Evolutionary conservation across 64 coral and sea anemone genomes (phyloP).

Genomic region (Montipora sp.): DNA sequence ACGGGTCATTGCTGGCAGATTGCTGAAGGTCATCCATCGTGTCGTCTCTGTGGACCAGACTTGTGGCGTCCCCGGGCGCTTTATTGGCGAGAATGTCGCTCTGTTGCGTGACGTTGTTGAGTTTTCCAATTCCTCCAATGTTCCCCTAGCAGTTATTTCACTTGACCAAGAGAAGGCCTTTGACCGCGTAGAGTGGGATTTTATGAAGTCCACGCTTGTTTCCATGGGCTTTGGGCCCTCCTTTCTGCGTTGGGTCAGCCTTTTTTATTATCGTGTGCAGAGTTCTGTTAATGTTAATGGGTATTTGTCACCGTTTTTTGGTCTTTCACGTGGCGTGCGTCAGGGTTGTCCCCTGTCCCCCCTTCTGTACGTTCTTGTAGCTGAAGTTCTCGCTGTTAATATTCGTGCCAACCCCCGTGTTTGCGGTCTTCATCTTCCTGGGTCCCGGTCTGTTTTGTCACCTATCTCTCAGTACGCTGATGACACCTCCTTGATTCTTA

Average conservation of each 20-base stretch:
- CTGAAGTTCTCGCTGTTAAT: conserved; percentile 23
- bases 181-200: conserved; percentile 49
- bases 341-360: conserved; percentile 59
- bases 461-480: conserved; percentile 20
- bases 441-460: background rate
- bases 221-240: conserved; percentile 1
- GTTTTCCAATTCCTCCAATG: background rate
- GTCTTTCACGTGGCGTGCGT: conserved; percentile 34
- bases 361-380: conserved; percentile 1
- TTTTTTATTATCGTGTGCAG: conserved; percentile 14
- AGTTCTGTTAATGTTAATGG: conserved; percentile 46
- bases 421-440: background rate
- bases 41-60: conserved; percentile 35
- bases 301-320: background rate
- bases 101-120: conserved; percentile 3
- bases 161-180: conserved; percentile 67
- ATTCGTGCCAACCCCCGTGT: background rate
- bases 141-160: background rate
- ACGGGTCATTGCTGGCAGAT: background rate
- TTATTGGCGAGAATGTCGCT: conserved; percentile 40
- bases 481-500: background rate
- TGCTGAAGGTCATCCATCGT: background rate
- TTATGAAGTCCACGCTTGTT: background rate
- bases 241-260: background rate
- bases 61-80: conserved; percentile 16